Base-by-base conservation (phyloP, 92 coral and sea anemone species). In the Plumapathes pennacea region DNA sequence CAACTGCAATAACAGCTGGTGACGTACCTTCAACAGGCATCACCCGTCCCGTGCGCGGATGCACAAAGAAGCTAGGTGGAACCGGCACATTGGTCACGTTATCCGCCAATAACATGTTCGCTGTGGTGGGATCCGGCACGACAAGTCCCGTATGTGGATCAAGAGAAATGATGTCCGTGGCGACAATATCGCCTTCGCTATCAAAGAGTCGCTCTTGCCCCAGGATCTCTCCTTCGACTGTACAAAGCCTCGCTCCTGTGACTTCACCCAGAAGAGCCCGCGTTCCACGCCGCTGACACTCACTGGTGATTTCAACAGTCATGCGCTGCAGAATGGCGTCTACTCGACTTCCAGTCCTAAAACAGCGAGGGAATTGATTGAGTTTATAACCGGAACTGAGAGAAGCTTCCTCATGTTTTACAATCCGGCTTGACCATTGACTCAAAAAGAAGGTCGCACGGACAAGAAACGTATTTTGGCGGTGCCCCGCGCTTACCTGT, bases 221-320 rank as follows among this genome's bases (percentile, higher is more conserved):
- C 57, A 92, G 86, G 10, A 81, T 36, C 44, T 92, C 92, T 42
- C 98, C 96, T 46, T 92, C 98, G 9, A 84, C 45, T 0, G 92
- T 88, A 53, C 96, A 88, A 19, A 92, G 80, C 25, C 88, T 76
- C 31, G 98, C 96, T 2, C 98, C 98, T 24, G 96, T 92, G 21
- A 49, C 76, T 14, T 92, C 84, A 34, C 98, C 98, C 0, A 92
- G 72, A 64, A 92, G 67, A 10, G 86, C 89, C 96, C 92, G 88
- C 32, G 96, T 50, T 54, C 98, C 98, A 28, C 98, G 84, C 60
- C 98, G 89, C 70, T 84, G 98, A 30, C 96, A 83, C 68, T 92
- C 98, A 25, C 96, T 92, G 32, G 96, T 89, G 38, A 92, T 82
- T 54, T 92, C 98, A 32, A 92, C 92, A 11, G 82, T 69, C 52